These are phyloP conservation scores for Pammene aurita DNA, from an alignment of 2,888 invertebrate genomes.

Conservation along the genomic window DNA sequence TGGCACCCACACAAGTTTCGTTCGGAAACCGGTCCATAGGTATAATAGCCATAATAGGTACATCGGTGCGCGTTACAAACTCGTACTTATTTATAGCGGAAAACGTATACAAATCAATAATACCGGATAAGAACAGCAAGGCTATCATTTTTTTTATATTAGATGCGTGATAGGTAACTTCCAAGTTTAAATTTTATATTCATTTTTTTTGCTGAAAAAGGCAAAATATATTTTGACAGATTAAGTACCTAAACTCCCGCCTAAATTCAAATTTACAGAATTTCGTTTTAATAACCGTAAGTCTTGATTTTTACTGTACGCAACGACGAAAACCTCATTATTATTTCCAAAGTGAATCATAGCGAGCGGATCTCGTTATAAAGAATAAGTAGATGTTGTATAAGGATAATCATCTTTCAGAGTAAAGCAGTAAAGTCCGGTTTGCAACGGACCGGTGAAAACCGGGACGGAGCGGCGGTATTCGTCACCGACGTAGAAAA, in stretches of 20 bases:
- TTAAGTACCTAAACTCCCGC: slow-evolving; percentile 14
- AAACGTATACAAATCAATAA: slow-evolving; percentile 81
- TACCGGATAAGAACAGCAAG: slow-evolving; percentile 60
- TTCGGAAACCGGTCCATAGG: slow-evolving; percentile 72
- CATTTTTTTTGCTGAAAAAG: slow-evolving; percentile 42
- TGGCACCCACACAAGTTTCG: slow-evolving; percentile 69
- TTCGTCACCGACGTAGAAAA: slow-evolving; percentile 83
- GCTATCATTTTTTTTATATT: slow-evolving; percentile 42
- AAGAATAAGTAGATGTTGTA: slow-evolving; percentile 58
- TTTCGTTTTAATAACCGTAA: slow-evolving; percentile 46
- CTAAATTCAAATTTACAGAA: slow-evolving; percentile 43
- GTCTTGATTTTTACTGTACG: slow-evolving; percentile 36
- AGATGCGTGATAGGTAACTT: slow-evolving; percentile 43
- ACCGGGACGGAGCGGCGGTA: slow-evolving; percentile 77
- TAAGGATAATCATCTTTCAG: slow-evolving; percentile 69
- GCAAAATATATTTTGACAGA: slow-evolving; percentile 21
- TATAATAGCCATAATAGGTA: too few species aligned
- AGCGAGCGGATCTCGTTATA: slow-evolving; percentile 65
- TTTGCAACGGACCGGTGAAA: slow-evolving; percentile 66
- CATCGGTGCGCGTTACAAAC: slow-evolving; percentile 73
- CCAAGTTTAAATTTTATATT: slow-evolving; percentile 49
- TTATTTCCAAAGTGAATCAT: slow-evolving; percentile 79
- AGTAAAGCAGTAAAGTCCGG: slow-evolving; percentile 72
- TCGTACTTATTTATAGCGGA: slow-evolving; percentile 77
- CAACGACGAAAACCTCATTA: slow-evolving; percentile 64